Base-by-base conservation (phyloP, 92 coral and sea anemone genomes). In the Porites divaricata region DNA sequence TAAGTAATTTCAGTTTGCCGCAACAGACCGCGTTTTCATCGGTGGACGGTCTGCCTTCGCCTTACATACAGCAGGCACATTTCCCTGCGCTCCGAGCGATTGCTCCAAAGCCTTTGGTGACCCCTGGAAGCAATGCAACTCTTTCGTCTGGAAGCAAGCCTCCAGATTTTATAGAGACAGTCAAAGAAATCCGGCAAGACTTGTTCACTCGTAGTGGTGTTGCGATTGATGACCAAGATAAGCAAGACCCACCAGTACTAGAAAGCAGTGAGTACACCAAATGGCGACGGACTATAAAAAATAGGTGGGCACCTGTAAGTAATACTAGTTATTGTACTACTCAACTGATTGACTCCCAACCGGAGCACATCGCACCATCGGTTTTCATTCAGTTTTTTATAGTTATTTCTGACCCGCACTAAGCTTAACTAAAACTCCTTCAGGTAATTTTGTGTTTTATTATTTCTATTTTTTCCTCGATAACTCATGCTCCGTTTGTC, bases 101-200 rank as follows among this genome's bases (percentile, higher is more conserved):
- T 2, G 76, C 56, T 4, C 8, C 76, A 41, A 72, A 72, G 22
- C 76, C 59, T 6, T 17, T 7, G 9, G 10, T 25, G 17, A 52
- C 56, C 56, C 10, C 53, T 24, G 1, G 23, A 7, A 17, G 26
- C 61, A 72, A 16, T 66, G 70, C 17, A 57, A 35, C 70, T 21
- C 25, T 7, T 17, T 72, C 59, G 17, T 45, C 57, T 26, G 15
- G 72, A 72, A 72, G 6, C 28, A 6, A 49, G 28, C 76, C 76
- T 45, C 76, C 76, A 7, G 59, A 72, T 12, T 72, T 72, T 0
- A 72, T 72, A 66, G 24, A 66, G 70, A 66, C 70, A 66, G 70
- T 66, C 22, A 66, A 66, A 26, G 28, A 66, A 26, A 66, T 66
- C 10, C 23, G 70, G 19, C 26, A 66, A 26, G 70, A 66, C 28